Conservation (phyloP, 2,888 invertebrate species). For the Brenthis daphne region DNA sequence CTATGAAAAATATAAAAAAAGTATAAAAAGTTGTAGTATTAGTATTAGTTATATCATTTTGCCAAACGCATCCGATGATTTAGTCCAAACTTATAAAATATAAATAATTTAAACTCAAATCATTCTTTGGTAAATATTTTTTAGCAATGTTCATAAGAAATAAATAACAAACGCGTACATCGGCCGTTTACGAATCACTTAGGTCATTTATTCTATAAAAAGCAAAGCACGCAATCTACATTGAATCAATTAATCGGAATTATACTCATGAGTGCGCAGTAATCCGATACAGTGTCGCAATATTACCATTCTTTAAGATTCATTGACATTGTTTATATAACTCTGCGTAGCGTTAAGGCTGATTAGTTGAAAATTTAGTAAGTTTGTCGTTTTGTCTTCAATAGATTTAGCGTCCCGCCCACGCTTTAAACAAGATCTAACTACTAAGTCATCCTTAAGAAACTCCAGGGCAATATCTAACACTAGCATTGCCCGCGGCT, state of each 20-base stretch:
- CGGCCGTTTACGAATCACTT: constrained; percentile 4
- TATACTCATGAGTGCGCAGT: constrained; percentile 20
- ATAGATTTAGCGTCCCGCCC: too few relatives aligned
- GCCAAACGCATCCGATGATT: too few relatives aligned
- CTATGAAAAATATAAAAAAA: too few relatives aligned
- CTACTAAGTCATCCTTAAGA: too few relatives aligned
- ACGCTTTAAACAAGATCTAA: too few relatives aligned
- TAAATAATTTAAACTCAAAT: too few relatives aligned
- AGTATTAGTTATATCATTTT: too few relatives aligned
- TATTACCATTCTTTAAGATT: constrained; percentile 29
- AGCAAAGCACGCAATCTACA: constrained; percentile 15
- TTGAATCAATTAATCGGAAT: constrained; percentile 27
- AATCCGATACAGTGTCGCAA: constrained; percentile 36
- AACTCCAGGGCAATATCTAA: too few relatives aligned
- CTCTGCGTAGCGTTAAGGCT: background rate
- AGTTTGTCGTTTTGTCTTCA: background rate
- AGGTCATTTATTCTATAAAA: constrained; percentile 3
- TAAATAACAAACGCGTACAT: background rate
- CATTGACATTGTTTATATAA: constrained; percentile 40
- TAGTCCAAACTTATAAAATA: too few relatives aligned
- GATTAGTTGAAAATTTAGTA: background rate
- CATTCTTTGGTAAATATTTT: background rate
- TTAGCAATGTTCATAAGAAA: background rate
- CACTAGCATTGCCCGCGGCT: too few relatives aligned
- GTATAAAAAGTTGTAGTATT: too few relatives aligned